Base-by-base conservation (phyloP, 2,113 vertebrate species). In the Plecturocebus donacophilus region DNA sequence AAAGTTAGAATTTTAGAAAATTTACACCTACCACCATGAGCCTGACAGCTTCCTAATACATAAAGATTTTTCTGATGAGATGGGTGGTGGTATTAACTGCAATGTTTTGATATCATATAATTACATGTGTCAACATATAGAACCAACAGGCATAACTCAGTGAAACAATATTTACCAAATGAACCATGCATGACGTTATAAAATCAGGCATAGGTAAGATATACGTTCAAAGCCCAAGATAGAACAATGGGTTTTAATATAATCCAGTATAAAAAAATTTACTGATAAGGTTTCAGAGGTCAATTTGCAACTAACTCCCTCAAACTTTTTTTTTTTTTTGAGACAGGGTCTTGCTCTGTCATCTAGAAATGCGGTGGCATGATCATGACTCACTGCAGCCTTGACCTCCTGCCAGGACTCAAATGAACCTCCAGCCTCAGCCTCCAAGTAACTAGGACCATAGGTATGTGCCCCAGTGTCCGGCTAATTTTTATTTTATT, bases 1-100 rank as follows among this genome's bases (percentile, higher is more conserved):
- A 84, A 92, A 94, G 42, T 7, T 5, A 49, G 27, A 86, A 47
- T 82, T 86, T n/a, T 58, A 32, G 79, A 58, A 64, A 89, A 58
- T 10, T 25, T 14, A 38, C 49, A 64, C 25, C 49, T 21, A 40
- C 32, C 64, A 75, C 3, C 2, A 23, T 0, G 11, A 83, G 61
- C n/a, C 1, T 25, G 54, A 73, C 1, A 40, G 30, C 23, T 49
- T 76, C 16, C 27, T 1, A 8, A 47, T 12, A 5, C 6, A 3
- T 19, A 49, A 27, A 52, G 40, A 10, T 56, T 68, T 87, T 35
- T 47, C 73, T 66, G 3, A 32, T 20, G 32, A 88, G 54, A 54
- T 4, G 66, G 40, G 21, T 20, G 16, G 25, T 66, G 32, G n/a
- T 2, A 42, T 38, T 30, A 35, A 23, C 0, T 0, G 23, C 5